A percentile compares a stretch with the other conserved stretches of the same genome.
Conservation (phyloP, 2,888 invertebrate species). For the Frankliniella intonsa region DNA sequence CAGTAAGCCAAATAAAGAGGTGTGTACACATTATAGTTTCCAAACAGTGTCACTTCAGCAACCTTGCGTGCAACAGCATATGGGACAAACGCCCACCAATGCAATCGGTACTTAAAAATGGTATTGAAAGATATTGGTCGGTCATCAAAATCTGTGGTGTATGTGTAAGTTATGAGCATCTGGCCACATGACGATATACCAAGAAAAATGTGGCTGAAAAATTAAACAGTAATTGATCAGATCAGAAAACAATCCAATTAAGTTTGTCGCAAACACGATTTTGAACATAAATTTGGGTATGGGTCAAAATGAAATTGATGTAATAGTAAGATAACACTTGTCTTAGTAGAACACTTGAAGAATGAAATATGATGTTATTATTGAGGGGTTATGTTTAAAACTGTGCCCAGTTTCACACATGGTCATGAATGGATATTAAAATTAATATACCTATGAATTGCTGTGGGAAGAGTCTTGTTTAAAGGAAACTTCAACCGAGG, state of each 20-base stretch:
- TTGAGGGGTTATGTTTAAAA: background rate
- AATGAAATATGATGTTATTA: background rate
- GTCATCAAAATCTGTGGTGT: constrained; percentile 47
- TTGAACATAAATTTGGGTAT: background rate
- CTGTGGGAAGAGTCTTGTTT: background rate
- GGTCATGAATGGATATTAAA: background rate
- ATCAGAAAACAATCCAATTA: background rate
- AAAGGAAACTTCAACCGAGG: background rate
- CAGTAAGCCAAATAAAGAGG: constrained; percentile 60
- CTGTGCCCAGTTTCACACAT: background rate
- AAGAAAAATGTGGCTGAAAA: constrained; percentile 80
- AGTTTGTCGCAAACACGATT: constrained; percentile 12
- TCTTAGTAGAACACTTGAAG: background rate
- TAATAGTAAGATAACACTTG: too few relatives aligned
- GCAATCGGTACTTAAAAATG: constrained; percentile 59
- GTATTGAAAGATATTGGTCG: constrained; percentile 10
- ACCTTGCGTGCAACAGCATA: constrained; percentile 54
- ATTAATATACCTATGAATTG: background rate
- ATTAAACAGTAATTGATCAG: constrained; percentile 33
- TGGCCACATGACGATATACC: constrained; percentile 93
- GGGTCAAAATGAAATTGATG: too few relatives aligned
- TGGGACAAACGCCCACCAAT: constrained; percentile 62
- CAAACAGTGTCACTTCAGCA: constrained; percentile 57
- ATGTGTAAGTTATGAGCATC: constrained; percentile 84
- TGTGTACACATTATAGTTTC: constrained; percentile 48